A percentile compares a stretch with the other conserved stretches of the same genome.
Conservation (phyloP, 2,797 vertebrate genomes). For the Melanotaenia maccullochi region DNA sequence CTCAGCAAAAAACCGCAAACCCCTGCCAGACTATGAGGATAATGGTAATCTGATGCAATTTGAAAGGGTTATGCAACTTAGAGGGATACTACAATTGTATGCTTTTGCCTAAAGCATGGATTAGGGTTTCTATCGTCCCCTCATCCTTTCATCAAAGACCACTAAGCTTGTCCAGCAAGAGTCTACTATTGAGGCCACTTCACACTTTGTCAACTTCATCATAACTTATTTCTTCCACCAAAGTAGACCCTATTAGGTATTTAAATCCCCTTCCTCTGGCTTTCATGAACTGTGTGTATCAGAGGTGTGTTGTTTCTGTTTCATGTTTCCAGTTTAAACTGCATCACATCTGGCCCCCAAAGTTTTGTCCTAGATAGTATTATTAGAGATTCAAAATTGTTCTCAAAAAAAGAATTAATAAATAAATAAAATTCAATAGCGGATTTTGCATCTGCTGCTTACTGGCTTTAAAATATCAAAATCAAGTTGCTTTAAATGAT, state of each 20-base stretch:
- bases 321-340: neutral
- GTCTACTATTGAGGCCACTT: slow-evolving; percentile 26
- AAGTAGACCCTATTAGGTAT: neutral
- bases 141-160: slow-evolving; percentile 6
- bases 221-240: neutral
- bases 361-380: neutral
- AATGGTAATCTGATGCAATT: slow-evolving; percentile 64
- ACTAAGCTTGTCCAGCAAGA: slow-evolving; percentile 3
- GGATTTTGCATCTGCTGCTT: neutral
- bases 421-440: too few species aligned
- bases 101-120: slow-evolving; percentile 53
- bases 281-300: neutral
- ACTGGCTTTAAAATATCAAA: slow-evolving; percentile 7
- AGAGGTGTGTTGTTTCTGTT: neutral
- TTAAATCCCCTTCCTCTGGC: neutral
- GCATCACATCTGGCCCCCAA: neutral
- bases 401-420: too few species aligned
- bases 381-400: neutral
- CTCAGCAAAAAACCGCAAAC: slow-evolving; percentile 34
- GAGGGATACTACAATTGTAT: slow-evolving; percentile 46
- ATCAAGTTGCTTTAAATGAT: neutral
- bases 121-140: slow-evolving; percentile 50
- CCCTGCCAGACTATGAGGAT: slow-evolving; percentile 53
- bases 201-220: slow-evolving; percentile 2
- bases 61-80: slow-evolving; percentile 56